Percentiles rank a stretch among this genome's conserved stretches.
phyloP scores from a whole-genome alignment of 2,888 invertebrate genomes.

The Acrobasis consociella region DNA sequence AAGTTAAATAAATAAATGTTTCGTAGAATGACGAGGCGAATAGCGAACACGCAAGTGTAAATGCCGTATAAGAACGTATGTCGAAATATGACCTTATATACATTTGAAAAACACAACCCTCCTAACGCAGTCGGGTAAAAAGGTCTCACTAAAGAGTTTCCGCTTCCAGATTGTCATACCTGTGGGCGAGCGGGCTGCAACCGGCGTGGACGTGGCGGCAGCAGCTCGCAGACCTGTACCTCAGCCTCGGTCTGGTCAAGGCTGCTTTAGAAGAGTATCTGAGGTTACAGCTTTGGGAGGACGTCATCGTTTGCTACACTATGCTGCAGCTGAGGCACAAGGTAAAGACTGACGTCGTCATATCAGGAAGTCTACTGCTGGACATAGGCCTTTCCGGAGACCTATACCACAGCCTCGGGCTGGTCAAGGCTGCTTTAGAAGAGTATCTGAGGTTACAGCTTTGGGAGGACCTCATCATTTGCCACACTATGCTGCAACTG shows the following conservation, averaged over 20 bases:
- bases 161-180: constrained; percentile 80
- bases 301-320: constrained; percentile 95
- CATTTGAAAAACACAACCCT: too few relatives aligned
- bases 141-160: too few relatives aligned
- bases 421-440: constrained; percentile 92
- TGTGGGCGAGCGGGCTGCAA: constrained; percentile 88
- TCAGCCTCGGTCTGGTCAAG: constrained; percentile 92
- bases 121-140: too few relatives aligned
- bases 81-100: too few relatives aligned
- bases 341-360: constrained; percentile 59
- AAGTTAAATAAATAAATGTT: too few relatives aligned
- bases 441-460: constrained; percentile 88
- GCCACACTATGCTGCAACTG: constrained; percentile 92
- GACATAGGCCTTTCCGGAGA: constrained; percentile 56
- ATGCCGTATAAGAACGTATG: too few relatives aligned
- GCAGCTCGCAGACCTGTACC: constrained; percentile 89
- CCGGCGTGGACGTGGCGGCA: constrained; percentile 90
- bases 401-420: constrained; percentile 89
- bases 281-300: constrained; percentile 93
- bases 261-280: constrained; percentile 91
- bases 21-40: too few relatives aligned
- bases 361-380: too few relatives aligned
- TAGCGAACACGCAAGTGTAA: too few relatives aligned
- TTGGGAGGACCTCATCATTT: constrained; percentile 97
- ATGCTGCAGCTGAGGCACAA: constrained; percentile 92